Conservation (phyloP, 1,140 invertebrate genomes). For the Nebria ingens region DNA sequence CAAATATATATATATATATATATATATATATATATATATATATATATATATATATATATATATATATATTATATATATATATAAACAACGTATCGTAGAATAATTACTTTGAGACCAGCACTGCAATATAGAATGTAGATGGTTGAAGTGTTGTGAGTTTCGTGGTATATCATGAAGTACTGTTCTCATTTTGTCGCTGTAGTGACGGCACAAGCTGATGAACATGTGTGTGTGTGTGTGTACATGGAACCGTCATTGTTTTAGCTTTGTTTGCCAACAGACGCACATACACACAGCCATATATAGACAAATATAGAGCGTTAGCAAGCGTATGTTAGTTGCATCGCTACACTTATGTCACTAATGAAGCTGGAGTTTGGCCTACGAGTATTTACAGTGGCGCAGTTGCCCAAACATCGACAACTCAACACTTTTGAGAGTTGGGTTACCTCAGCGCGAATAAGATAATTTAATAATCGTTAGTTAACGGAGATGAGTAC, state of each 20-base stretch:
- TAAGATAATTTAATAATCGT: background rate
- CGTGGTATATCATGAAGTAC: too few species aligned
- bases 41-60: too few species aligned
- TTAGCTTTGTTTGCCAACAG: background rate
- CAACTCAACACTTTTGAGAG: background rate
- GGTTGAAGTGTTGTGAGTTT: too few species aligned
- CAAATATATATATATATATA: too few species aligned
- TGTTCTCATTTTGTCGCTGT: background rate
- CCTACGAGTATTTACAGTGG: background rate
- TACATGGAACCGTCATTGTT: background rate
- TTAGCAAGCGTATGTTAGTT: background rate
- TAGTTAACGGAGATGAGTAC: too few species aligned
- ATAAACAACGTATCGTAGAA: too few species aligned
- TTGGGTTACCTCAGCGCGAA: background rate
- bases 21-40: too few species aligned
- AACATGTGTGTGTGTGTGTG: too few species aligned
- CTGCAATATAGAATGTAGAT: too few species aligned
- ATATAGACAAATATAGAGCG: background rate
- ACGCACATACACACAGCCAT: background rate
- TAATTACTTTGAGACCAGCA: too few species aligned
- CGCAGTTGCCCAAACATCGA: too few species aligned
- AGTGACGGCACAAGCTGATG: background rate
- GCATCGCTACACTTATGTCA: background rate
- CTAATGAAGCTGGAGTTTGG: background rate
- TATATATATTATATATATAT: too few species aligned